Percentiles rank a stretch among this genome's conserved stretches.
These are phyloP conservation scores for Ceratosolen fusciceps DNA, from an alignment of 1,140 invertebrate genomes.

Conservation along the genomic window DNA sequence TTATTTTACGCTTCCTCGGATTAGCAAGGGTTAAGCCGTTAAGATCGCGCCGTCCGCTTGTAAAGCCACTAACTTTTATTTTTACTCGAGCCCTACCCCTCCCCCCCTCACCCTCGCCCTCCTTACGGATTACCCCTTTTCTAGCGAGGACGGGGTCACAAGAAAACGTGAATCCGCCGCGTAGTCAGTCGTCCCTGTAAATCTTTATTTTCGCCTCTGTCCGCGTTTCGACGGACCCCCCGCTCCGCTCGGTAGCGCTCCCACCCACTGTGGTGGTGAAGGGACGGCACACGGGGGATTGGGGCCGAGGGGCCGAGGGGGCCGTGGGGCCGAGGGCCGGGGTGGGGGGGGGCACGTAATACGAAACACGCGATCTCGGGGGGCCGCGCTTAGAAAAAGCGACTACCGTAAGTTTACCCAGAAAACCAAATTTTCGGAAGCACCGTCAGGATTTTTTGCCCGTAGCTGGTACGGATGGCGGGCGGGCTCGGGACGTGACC, in stretches of 20 bases:
- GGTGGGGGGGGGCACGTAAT: neutral
- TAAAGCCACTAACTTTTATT: conserved; percentile 62
- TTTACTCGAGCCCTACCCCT: conserved; percentile 52
- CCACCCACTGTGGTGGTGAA: too few species aligned
- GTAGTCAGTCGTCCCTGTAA: neutral
- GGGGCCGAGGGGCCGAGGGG: too few species aligned
- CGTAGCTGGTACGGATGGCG: neutral
- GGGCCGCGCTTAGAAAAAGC: conserved; percentile 18
- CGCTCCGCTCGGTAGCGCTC: neutral
- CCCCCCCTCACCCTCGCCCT: too few species aligned
- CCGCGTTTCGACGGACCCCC: neutral
- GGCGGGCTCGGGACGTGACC: neutral
- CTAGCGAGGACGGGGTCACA: neutral
- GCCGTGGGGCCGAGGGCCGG: too few species aligned
- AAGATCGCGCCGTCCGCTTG: conserved; percentile 52
- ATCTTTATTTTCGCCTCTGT: conserved; percentile 19
- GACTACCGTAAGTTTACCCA: conserved; percentile 43
- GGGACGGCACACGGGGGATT: too few species aligned
- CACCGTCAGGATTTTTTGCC: conserved; percentile 12
- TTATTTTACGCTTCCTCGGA: conserved; percentile 31
- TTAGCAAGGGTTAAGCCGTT: conserved; percentile 58
- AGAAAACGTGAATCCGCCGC: neutral
- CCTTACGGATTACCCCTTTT: conserved; percentile 7
- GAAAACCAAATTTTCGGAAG: conserved; percentile 40
- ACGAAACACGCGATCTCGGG: neutral